phyloP scores from a whole-genome alignment of 2,888 invertebrate genomes.

The Drosophila affinis region DNA sequence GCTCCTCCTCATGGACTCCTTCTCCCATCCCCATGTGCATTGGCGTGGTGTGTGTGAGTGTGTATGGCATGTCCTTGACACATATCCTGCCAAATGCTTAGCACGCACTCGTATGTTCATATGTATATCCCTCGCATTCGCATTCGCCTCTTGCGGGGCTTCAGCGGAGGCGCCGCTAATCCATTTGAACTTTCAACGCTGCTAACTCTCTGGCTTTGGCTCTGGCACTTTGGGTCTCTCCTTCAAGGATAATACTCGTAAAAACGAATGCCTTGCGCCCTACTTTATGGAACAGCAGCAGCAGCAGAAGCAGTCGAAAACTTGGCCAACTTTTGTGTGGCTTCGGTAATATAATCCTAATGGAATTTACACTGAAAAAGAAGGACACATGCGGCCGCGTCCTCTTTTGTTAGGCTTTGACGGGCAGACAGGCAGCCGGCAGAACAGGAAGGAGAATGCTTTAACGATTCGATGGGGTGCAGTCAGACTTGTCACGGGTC shows the following conservation, averaged over 20 bases:
- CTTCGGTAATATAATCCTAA: constrained; percentile 80
- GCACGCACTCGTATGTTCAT: constrained; percentile 57
- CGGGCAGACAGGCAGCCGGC: not conserved
- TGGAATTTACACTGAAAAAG: constrained; percentile 76
- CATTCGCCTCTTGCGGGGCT: constrained; percentile 69
- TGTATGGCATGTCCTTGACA: constrained; percentile 68
- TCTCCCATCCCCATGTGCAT: not conserved
- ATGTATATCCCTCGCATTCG: constrained; percentile 43
- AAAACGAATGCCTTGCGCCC: constrained; percentile 58
- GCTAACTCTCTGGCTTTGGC: constrained; percentile 44
- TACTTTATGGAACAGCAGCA: constrained; percentile 57
- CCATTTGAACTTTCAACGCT: constrained; percentile 68
- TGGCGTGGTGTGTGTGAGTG: not conserved
- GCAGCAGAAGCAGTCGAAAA: not conserved
- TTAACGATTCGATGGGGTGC: not conserved
- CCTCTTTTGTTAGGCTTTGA: constrained; percentile 52
- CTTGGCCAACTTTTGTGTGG: constrained; percentile 67
- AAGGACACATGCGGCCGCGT: constrained; percentile 46
- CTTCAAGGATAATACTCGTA: constrained; percentile 66
- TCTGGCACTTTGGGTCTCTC: not conserved
- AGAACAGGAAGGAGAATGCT: not conserved
- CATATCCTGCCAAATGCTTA: constrained; percentile 63
- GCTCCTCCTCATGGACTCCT: not conserved
- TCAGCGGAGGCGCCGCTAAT: constrained; percentile 69
- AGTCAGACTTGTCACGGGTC: not conserved